Conservation (phyloP, 1,140 invertebrate species). For the Magallana ariakensis region DNA sequence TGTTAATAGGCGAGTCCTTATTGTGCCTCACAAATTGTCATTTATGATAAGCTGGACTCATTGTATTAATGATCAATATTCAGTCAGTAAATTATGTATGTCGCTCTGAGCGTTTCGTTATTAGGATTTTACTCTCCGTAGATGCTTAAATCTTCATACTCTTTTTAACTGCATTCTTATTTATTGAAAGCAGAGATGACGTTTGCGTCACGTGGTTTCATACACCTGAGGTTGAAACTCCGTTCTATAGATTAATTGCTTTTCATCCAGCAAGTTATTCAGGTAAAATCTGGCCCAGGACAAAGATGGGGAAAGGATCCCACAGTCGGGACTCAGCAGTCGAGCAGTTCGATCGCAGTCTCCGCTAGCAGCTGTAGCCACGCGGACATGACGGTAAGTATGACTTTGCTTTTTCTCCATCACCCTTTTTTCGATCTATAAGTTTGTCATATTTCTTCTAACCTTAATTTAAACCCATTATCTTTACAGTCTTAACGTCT, state of each 20-base stretch:
- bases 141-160: slow-evolving; percentile 27
- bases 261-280: slow-evolving; percentile 22
- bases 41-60: neutral
- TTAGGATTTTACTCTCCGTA: neutral
- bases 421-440: too few species aligned
- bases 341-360: neutral
- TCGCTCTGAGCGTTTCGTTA: slow-evolving; percentile 22
- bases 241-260: slow-evolving; percentile 36
- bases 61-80: slow-evolving; percentile 31
- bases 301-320: neutral
- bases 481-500: neutral
- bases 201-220: slow-evolving; percentile 15
- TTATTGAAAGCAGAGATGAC: slow-evolving; percentile 5
- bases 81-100: slow-evolving; percentile 33
- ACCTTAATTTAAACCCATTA: neutral
- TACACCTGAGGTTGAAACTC: slow-evolving; percentile 17
- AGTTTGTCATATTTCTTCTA: too few species aligned
- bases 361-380: neutral
- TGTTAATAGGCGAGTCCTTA: neutral
- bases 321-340: neutral
- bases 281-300: slow-evolving; percentile 33
- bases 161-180: neutral
- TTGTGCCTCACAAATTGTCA: slow-evolving; percentile 26
- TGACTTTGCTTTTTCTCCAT: neutral
- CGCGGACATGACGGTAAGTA: slow-evolving; percentile 6